These are phyloP conservation scores for Callorhinus ursinus DNA, from an alignment of 2,113 vertebrate genomes.

Conservation along the genomic window DNA sequence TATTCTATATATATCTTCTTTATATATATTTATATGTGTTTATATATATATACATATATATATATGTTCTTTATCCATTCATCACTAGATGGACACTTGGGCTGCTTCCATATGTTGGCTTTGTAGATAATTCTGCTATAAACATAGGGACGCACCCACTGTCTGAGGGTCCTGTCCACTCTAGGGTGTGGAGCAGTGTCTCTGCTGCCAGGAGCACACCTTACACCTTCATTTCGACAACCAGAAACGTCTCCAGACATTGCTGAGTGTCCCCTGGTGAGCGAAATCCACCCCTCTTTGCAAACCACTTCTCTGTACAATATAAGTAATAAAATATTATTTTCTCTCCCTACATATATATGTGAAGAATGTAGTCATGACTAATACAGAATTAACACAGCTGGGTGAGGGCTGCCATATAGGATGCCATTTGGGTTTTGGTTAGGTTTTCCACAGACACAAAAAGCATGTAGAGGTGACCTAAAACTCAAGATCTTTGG, in stretches of 20 bases:
- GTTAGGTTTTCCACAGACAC: not conserved
- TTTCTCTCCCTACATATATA: too few species aligned
- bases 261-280: too few species aligned
- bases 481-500: not conserved
- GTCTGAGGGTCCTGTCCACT: not conserved
- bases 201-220: not conserved
- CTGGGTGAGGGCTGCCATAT: rapidly evolving
- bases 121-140: rapidly evolving
- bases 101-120: not conserved
- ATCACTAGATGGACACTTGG: not conserved
- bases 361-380: rapidly evolving
- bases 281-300: too few species aligned
- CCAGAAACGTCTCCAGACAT: not conserved
- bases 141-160: not conserved
- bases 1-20: not conserved
- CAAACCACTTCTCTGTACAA: not conserved
- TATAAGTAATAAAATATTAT: not conserved
- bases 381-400: too few species aligned
- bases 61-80: not conserved
- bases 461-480: too few species aligned
- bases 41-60: too few species aligned
- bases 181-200: not conserved
- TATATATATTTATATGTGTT: too few species aligned
- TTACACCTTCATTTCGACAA: not conserved
- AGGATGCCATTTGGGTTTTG: not conserved